Percentiles rank a stretch among this genome's conserved stretches.
Evolutionary conservation across 2,113 vertebrate species (phyloP).

Genomic region (Pantherophis guttatus): DNA sequence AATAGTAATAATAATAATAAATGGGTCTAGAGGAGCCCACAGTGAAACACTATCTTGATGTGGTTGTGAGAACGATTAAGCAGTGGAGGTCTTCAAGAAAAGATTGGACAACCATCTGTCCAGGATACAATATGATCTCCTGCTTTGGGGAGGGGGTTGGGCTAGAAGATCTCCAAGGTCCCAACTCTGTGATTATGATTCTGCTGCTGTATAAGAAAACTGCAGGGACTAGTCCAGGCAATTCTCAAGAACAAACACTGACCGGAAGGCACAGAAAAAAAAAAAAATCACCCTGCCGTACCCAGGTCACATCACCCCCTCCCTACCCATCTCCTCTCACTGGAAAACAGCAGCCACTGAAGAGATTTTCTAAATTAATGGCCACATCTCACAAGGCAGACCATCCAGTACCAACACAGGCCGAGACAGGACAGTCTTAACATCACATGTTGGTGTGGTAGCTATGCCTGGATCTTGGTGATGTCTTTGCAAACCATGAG

Average conservation of each 20-base stretch:
- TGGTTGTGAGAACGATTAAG: too few relatives aligned
- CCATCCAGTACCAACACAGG: too few relatives aligned
- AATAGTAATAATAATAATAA: too few relatives aligned
- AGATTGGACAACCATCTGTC: too few relatives aligned
- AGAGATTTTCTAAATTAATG: background rate
- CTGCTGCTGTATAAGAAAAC: background rate
- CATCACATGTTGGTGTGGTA: too few relatives aligned
- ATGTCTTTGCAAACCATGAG: background rate
- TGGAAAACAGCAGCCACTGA: background rate
- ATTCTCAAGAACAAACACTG: background rate
- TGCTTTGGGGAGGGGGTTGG: too few relatives aligned
- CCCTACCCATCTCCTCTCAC: background rate
- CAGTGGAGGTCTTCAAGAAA: too few relatives aligned
- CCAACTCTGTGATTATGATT: background rate
- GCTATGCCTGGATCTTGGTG: too few relatives aligned
- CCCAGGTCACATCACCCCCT: background rate
- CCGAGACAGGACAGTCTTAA: background rate
- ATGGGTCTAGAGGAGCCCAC: too few relatives aligned
- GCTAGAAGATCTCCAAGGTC: too few relatives aligned
- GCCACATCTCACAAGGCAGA: background rate
- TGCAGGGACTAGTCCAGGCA: background rate
- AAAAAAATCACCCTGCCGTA: background rate
- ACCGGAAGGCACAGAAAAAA: background rate
- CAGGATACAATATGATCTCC: too few relatives aligned
- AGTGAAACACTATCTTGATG: too few relatives aligned